Evolutionary conservation across 2,113 vertebrate species (phyloP), one percentile per base, ranked within the genome.

Genomic region (Oreochromis spilurus): DNA sequence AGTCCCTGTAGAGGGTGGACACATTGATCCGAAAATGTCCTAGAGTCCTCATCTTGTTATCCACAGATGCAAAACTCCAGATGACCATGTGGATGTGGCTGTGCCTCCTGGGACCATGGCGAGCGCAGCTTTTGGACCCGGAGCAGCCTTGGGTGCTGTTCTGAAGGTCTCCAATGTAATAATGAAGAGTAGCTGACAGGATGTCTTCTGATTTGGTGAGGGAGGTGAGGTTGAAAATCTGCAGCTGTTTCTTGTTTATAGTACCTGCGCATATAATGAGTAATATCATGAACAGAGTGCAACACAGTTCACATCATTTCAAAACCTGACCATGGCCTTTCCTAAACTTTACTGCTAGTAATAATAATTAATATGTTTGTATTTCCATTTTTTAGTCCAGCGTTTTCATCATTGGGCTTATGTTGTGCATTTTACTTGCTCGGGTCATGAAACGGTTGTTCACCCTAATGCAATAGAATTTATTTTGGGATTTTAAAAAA

Each of bases 211-310:
- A 98, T 86, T 97, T 96, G 1, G 97, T 97, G 88, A 99, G 96
- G 0, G 98, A 99, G 0, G 98, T 99, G 83, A 99, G 91, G 91
- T 99, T 99, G 92, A 99, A 99, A 79, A 98, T 21, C 12, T 98
- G 97, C 29, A 97, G 94, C 58, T 96, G 96, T 70, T 94, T 96
- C 86, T 91, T 94, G 86, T 97, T 95, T 2, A 96, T 91, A 1
- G 87, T 95, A 75, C 97, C 99, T 99, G 92, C 3, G 53, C 16
- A 54, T 31, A 81, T 17, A 77, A 91, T 19, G 16, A 88, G 6
- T 26, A 52, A 21, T 14, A 62, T 55, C 1, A 81, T 57, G 88
- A 40, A 86, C 5, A 85, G 13, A 62, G n/a, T 24, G n/a, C 4
- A 87, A 67, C 54, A 65, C n/a, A 19, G 10, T 10, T 70, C 7